These are phyloP conservation scores for Dolichotis patagonum DNA, from an alignment of 2,113 vertebrate species.

Conservation along the genomic window DNA sequence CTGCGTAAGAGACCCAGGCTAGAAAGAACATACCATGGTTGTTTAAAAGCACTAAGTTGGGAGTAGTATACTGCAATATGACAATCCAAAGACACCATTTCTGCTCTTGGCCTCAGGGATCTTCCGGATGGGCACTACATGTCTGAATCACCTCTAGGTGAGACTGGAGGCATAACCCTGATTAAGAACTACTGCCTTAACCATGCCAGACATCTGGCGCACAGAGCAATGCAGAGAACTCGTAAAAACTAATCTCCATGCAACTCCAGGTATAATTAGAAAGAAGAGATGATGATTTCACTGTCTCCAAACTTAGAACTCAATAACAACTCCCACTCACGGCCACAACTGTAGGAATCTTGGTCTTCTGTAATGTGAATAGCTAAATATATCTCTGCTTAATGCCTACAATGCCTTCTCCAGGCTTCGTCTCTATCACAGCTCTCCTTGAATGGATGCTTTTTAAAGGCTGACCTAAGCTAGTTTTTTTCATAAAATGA, in stretches of 20 bases:
- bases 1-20: background rate
- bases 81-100: background rate
- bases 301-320: constrained; percentile 43
- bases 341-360: constrained; percentile 34
- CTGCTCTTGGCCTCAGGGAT: background rate
- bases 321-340: constrained; percentile 49
- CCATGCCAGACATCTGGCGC: constrained; percentile 42
- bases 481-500: constrained; percentile 11
- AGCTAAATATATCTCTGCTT: constrained; percentile 32
- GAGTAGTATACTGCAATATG: background rate
- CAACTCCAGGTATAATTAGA: constrained; percentile 63
- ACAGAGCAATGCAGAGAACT: background rate
- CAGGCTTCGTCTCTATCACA: background rate
- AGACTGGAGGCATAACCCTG: background rate
- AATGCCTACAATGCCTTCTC: background rate
- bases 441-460: background rate
- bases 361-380: background rate
- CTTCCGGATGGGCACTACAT: background rate
- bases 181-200: background rate
- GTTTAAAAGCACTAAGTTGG: background rate
- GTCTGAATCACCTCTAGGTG: accelerated
- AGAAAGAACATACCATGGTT: background rate
- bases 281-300: constrained; percentile 56
- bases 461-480: background rate
- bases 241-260: constrained; percentile 42